Evolutionary conservation across 2,113 vertebrate genomes (phyloP).

Genomic region (Colistium nudipinnis): DNA sequence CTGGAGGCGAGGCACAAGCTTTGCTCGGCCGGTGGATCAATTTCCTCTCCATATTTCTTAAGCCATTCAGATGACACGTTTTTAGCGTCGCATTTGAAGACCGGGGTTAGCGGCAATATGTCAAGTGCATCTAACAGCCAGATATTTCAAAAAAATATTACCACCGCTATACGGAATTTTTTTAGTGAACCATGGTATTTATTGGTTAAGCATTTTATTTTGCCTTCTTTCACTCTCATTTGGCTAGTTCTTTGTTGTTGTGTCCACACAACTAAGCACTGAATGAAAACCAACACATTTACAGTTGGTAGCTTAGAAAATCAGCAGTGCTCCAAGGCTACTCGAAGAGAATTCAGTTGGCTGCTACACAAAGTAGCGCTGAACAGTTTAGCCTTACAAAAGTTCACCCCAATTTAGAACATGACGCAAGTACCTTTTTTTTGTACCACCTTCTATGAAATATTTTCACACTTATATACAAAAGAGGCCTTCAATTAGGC

Average conservation of each 20-base stretch:
- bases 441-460: neutral
- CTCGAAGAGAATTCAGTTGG: neutral
- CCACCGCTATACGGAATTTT: no score
- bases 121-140: no score
- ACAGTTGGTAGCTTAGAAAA: neutral
- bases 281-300: neutral
- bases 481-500: neutral
- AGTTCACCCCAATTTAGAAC: neutral
- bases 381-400: neutral
- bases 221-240: neutral
- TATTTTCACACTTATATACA: neutral
- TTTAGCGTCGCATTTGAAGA: neutral
- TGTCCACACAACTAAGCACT: neutral
- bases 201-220: no score
- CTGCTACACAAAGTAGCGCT: neutral
- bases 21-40: conserved; percentile 1
- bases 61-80: neutral
- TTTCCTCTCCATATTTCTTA: neutral
- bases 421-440: neutral
- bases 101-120: no score
- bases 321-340: neutral
- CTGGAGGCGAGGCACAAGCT: neutral
- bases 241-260: neutral
- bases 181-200: no score
- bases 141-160: no score